A percentile compares a stretch with the other conserved stretches of the same genome.
phyloP scores from a whole-genome alignment of 2,797 vertebrate genomes.

The Poliocrania exsul region DNA sequence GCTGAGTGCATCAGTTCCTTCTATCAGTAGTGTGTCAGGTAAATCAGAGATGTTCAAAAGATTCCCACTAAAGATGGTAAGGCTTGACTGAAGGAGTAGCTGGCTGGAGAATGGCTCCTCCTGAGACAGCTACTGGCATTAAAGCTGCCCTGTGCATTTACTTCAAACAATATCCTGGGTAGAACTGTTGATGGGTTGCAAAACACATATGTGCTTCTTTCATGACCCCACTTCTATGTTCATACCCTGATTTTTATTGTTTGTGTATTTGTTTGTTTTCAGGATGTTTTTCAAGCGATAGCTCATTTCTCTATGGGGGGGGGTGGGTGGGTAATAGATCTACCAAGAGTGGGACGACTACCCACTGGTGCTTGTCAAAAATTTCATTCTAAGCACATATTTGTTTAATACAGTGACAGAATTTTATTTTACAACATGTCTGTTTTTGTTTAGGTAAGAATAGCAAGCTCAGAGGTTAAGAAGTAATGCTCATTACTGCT shows the following conservation, averaged over 20 bases:
- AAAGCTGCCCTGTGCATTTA: neutral
- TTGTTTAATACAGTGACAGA: neutral
- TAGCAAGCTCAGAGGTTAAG: neutral
- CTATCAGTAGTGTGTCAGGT: neutral
- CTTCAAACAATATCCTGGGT: neutral
- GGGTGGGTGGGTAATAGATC: too few species aligned
- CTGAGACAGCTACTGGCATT: neutral
- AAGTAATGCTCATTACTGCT: slow-evolving; percentile 9
- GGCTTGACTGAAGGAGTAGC: neutral
- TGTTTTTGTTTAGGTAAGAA: slow-evolving; percentile 8
- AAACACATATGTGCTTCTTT: neutral
- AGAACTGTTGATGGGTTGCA: neutral
- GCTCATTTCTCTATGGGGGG: neutral
- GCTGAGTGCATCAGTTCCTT: fast-evolving
- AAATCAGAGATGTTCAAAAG: neutral
- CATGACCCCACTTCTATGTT: neutral
- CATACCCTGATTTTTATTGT: neutral
- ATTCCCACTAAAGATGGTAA: fast-evolving
- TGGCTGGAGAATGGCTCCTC: neutral
- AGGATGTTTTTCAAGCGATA: neutral
- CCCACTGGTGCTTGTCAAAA: neutral
- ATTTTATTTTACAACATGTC: slow-evolving; percentile 2
- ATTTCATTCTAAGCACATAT: neutral
- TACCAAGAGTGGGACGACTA: neutral
- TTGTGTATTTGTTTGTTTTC: neutral